phyloP scores from a whole-genome alignment of 2,888 invertebrate species.

The Charanyca ferruginea region DNA sequence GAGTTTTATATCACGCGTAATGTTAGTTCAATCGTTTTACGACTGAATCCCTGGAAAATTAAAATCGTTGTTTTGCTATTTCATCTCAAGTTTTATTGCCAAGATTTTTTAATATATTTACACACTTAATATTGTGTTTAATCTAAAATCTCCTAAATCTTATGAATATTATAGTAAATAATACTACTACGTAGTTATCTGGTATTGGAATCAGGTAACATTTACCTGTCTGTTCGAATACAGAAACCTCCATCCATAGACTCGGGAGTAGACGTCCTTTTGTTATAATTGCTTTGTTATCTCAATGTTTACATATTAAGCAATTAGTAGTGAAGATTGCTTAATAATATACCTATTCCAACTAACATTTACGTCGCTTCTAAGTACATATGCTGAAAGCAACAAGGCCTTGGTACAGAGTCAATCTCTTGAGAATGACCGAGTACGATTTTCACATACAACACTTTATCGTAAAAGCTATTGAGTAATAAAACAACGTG shows the following conservation, averaged over 20 bases:
- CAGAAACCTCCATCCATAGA: not conserved
- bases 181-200: not conserved
- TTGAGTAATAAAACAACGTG: slow-evolving; percentile 18
- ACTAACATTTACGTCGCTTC: slow-evolving; percentile 1
- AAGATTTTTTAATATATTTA: slow-evolving; percentile 10
- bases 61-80: slow-evolving; percentile 2
- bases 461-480: slow-evolving; percentile 9
- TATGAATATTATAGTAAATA: no score
- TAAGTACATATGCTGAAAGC: not conserved
- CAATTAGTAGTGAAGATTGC: slow-evolving; percentile 7
- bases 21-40: slow-evolving; percentile 30
- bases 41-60: slow-evolving; percentile 1
- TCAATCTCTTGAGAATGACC: slow-evolving; percentile 10
- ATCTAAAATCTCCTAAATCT: no score
- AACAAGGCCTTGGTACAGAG: not conserved
- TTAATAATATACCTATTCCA: not conserved
- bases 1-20: slow-evolving; percentile 8
- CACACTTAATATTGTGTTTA: no score
- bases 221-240: slow-evolving; percentile 10
- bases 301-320: slow-evolving; percentile 11
- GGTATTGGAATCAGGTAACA: slow-evolving; percentile 8
- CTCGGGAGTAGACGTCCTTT: slow-evolving; percentile 11
- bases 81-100: not conserved
- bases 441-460: not conserved
- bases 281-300: slow-evolving; percentile 37